Evolutionary conservation across 2,797 vertebrate species (phyloP).

Genomic region (Catostomus latipinnis): DNA sequence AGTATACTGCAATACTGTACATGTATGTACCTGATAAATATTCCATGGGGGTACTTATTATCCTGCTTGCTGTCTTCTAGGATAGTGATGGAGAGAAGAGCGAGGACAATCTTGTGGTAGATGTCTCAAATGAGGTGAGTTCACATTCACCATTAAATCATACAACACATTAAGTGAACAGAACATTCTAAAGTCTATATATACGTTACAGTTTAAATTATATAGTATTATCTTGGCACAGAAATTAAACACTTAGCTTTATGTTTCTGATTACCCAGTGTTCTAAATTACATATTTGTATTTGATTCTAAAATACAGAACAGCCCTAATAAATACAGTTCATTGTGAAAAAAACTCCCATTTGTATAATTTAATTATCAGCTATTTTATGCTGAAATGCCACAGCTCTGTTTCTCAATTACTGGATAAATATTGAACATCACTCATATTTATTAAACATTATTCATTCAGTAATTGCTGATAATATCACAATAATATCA

Average conservation of each 20-base stretch:
- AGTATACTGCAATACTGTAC: slow-evolving; percentile 16
- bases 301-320: not conserved
- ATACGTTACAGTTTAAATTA: no score
- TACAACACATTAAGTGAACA: no score
- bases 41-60: slow-evolving; percentile 22
- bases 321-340: not conserved
- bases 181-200: no score
- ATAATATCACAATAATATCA: slow-evolving; percentile 15
- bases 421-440: slow-evolving; percentile 27
- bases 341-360: not conserved
- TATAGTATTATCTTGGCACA: no score
- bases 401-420: slow-evolving; percentile 30
- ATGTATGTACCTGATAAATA: slow-evolving; percentile 29
- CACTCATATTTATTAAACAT: slow-evolving; percentile 32
- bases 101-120: slow-evolving; percentile 93
- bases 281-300: slow-evolving; percentile 10
- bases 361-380: slow-evolving; percentile 24
- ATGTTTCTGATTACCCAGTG: not conserved
- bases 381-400: not conserved
- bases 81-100: slow-evolving; percentile 99
- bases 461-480: slow-evolving; percentile 41
- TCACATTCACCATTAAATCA: not conserved
- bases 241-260: not conserved
- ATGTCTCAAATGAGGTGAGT: slow-evolving; percentile 97
- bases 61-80: slow-evolving; percentile 69